Conservation (phyloP, 2,888 invertebrate genomes). For the Ichneumoninae sp. region DNA sequence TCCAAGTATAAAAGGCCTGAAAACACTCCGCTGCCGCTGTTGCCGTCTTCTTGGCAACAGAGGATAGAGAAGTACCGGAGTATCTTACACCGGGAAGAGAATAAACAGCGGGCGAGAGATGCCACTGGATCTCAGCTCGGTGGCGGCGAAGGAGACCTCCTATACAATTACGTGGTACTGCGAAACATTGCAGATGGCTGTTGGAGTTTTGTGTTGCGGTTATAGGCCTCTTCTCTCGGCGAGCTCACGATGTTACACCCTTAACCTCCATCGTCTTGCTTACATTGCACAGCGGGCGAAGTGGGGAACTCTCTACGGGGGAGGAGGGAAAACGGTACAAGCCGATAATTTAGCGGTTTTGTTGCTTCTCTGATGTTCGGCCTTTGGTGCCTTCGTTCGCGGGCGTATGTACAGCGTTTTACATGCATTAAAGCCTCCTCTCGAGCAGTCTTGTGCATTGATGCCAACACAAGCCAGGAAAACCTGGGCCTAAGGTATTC, state of each 20-base stretch:
- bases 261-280: constrained; percentile 51
- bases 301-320: background rate
- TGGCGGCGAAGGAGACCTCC: constrained; percentile 38
- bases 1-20: constrained; percentile 35
- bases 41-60: constrained; percentile 36
- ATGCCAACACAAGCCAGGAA: constrained; percentile 32
- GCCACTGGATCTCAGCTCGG: constrained; percentile 40
- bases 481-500: constrained; percentile 18
- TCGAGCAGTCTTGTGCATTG: constrained; percentile 30
- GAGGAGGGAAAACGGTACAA: constrained; percentile 72
- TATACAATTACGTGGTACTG: constrained; percentile 60
- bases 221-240: constrained; percentile 26
- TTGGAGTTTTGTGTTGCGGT: constrained; percentile 40
- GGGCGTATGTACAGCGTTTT: constrained; percentile 73
- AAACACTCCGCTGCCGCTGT: constrained; percentile 24
- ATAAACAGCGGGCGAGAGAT: constrained; percentile 55
- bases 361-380: constrained; percentile 72
- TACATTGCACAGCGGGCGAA: constrained; percentile 38
- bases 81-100: constrained; percentile 55
- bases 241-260: constrained; percentile 58
- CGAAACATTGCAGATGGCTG: constrained; percentile 36
- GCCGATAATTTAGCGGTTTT: constrained; percentile 81
- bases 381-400: constrained; percentile 68
- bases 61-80: constrained; percentile 44
- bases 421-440: constrained; percentile 76